These are phyloP conservation scores for Carpatolechia fugitivella DNA, from an alignment of 2,888 invertebrate species.

Conservation along the genomic window DNA sequence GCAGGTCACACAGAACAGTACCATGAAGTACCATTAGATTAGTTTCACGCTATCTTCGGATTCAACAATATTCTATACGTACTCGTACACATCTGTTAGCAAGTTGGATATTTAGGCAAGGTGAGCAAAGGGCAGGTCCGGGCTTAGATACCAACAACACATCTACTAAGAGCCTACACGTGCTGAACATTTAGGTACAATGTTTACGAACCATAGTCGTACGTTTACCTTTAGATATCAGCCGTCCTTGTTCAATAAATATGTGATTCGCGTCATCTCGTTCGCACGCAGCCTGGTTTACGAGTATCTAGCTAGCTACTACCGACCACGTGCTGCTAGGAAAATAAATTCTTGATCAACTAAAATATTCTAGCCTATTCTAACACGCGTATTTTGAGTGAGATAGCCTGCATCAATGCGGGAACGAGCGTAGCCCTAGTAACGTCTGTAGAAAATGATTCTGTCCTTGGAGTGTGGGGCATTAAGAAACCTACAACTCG, in stretches of 20 bases:
- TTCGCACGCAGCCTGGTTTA: conserved; percentile 12
- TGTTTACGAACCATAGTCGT: conserved; percentile 15
- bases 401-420: conserved; percentile 2
- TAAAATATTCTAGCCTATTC: conserved; percentile 4
- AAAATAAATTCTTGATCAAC: conserved; percentile 14
- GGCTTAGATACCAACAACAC: background rate
- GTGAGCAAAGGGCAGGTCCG: conserved; percentile 6
- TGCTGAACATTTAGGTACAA: conserved; percentile 15
- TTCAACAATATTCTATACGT: background rate
- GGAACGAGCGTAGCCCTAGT: conserved; percentile 3
- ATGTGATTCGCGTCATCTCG: conserved; percentile 12
- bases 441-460: conserved; percentile 3
- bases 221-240: conserved; percentile 13
- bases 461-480: conserved; percentile 8
- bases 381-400: conserved; percentile 1
- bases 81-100: background rate
- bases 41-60: background rate
- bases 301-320: conserved; percentile 8
- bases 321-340: conserved; percentile 16
- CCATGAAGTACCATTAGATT: background rate
- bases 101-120: background rate
- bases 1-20: background rate
- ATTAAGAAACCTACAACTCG: conserved; percentile 5
- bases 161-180: conserved; percentile 12
- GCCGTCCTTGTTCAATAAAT: conserved; percentile 13